phyloP scores from a whole-genome alignment of 2,113 vertebrate genomes.

The Apeltes quadracus region DNA sequence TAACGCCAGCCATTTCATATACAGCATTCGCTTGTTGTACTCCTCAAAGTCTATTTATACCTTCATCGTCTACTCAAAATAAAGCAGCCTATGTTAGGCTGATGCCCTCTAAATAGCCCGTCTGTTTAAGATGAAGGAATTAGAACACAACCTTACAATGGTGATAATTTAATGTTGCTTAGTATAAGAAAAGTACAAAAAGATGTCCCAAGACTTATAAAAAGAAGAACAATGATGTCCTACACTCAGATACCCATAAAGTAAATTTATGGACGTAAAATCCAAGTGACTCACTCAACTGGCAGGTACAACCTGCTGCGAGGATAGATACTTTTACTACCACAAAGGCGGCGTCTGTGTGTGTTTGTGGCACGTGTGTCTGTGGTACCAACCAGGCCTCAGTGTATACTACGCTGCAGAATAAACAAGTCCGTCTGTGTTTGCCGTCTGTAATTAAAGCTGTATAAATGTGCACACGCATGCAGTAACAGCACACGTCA shows the following conservation, averaged over 20 bases:
- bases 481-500: constrained; percentile 71
- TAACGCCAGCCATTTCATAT: constrained; percentile 83
- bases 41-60: constrained; percentile 83
- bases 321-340: constrained; percentile 65
- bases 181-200: constrained; percentile 39
- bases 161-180: constrained; percentile 26
- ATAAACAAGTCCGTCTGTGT: constrained; percentile 78
- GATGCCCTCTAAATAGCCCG: constrained; percentile 79
- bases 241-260: constrained; percentile 50
- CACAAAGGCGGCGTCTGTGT: constrained; percentile 52
- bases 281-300: constrained; percentile 62
- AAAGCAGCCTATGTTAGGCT: constrained; percentile 78
- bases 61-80: constrained; percentile 78
- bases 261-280: constrained; percentile 54
- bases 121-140: constrained; percentile 72
- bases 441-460: constrained; percentile 76
- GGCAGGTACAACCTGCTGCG: constrained; percentile 58
- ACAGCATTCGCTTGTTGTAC: constrained; percentile 83
- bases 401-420: constrained; percentile 66
- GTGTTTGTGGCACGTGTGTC: constrained; percentile 54
- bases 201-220: constrained; percentile 37
- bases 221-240: constrained; percentile 40
- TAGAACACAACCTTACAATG: constrained; percentile 52
- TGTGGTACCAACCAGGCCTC: constrained; percentile 69
- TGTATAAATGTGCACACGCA: constrained; percentile 75